Conservation (phyloP, 2,113 vertebrate species). For the Vulpes lagopus region DNA sequence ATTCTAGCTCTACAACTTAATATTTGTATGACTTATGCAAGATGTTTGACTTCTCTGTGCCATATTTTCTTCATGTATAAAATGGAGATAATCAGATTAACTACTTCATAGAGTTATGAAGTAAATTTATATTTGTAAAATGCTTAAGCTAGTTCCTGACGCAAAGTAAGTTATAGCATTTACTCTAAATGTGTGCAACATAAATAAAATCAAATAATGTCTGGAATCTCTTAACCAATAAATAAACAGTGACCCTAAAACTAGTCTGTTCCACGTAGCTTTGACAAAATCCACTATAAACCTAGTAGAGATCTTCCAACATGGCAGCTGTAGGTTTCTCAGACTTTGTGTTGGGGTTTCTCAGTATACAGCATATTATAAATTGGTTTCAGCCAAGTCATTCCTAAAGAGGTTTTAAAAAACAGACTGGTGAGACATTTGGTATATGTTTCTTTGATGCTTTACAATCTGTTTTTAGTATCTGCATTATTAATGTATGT, state of each 20-base stretch:
- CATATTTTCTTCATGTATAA: constrained; percentile 27
- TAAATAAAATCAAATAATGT: constrained; percentile 39
- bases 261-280: neutral
- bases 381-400: neutral
- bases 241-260: constrained; percentile 9
- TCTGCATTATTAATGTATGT: constrained; percentile 57
- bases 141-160: constrained; percentile 9
- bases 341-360: neutral
- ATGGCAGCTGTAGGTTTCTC: neutral
- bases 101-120: constrained; percentile 14
- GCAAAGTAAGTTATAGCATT: constrained; percentile 20
- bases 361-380: constrained; percentile 5
- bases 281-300: neutral
- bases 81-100: constrained; percentile 5
- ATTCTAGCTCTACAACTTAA: neutral
- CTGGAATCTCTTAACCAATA: neutral
- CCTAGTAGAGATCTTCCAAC: neutral
- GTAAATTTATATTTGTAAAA: neutral
- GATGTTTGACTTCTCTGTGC: constrained; percentile 3
- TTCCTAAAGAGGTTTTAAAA: constrained; percentile 29
- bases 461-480: constrained; percentile 46
- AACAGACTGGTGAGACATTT: neutral
- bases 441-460: constrained; percentile 2
- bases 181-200: neutral
- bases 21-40: neutral